phyloP scores from a whole-genome alignment of 1,140 invertebrate genomes.

The Drosophila jambulina region DNA sequence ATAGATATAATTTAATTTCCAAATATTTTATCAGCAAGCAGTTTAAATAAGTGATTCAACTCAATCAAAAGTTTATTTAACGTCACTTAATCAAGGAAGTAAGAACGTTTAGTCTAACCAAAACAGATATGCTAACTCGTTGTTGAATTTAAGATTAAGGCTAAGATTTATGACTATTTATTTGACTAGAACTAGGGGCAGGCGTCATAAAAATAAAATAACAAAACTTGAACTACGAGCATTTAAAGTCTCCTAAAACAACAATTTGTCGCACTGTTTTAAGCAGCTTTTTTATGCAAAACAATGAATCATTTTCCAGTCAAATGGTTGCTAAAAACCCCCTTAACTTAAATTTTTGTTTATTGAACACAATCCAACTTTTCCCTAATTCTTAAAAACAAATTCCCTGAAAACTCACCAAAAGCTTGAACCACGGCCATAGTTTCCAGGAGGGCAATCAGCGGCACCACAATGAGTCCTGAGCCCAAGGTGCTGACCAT shows the following conservation, averaged over 20 bases:
- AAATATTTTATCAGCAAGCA: neutral
- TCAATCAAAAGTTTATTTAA: neutral
- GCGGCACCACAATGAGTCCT: conserved; percentile 92
- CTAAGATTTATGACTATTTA: conserved; percentile 3
- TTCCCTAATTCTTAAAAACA: neutral
- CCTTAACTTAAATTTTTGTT: neutral
- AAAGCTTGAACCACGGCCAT: conserved; percentile 93
- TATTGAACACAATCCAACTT: neutral
- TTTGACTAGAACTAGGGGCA: neutral
- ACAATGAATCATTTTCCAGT: conserved; percentile 23
- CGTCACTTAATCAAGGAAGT: conserved; percentile 2
- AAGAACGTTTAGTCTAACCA: neutral
- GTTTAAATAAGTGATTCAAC: neutral
- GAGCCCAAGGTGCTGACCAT: conserved; percentile 91
- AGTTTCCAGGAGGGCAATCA: conserved; percentile 93
- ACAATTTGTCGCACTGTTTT: conserved; percentile 5
- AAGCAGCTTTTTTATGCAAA: conserved; percentile 6
- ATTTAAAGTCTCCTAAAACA: neutral
- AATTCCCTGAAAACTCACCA: conserved; percentile 79
- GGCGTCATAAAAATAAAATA: conserved; percentile 11
- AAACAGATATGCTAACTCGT: neutral
- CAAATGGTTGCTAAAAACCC: neutral
- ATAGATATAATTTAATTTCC: too few relatives aligned
- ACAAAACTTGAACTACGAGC: conserved; percentile 14
- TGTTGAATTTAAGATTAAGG: conserved; percentile 1